Base-by-base conservation (phyloP, 2,888 invertebrate species). In the Marasmarcha lunaedactyla region DNA sequence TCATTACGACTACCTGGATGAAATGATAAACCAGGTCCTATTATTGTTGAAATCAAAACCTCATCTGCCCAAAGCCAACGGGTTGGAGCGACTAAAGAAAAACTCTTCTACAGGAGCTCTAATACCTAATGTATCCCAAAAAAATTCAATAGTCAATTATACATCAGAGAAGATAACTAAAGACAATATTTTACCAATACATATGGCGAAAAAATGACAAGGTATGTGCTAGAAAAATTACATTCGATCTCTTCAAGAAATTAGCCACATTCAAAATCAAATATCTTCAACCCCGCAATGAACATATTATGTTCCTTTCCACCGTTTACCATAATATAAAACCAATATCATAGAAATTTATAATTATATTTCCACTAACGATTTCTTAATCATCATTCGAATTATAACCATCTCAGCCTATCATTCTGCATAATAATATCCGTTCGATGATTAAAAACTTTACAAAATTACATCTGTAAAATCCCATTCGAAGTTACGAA, bases 361-460 rank as follows among this genome's bases (percentile, higher is more conserved):
- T 10, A 10, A 30, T 30, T 30, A n/a, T 30, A 9, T 3, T 30
- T 30, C 30, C 11, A 30, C 11, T n/a, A 30, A 30, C 11, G 11
- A 30, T 11, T 30, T 30, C 11, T 30, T 11, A 30, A 30, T n/a
- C 30, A 30, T 4, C 4, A 7, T 30, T n/a, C 30, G 10, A 9
- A 9, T n/a, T 2, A 30, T n/a, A 4, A 3, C 11, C 9, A 11
- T 30, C 2, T 30, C 4, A 30, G n/a, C 30, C 4, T 30, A 4
- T n/a, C 30, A n/a, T 30, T 35, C 11, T 48, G 1, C 44, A 48
- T 37, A 30, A 42, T 11, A 46, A 45, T 35, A 47, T 47, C 10
- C 37, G 45, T 33, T 45, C 47, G 3, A 25, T 47, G 10, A 39
- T 43, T n/a, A 47, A 47, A 46, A 42, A 47, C 33, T 47, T 39